A percentile compares a stretch with the other conserved stretches of the same genome.
Evolutionary conservation across 2,797 vertebrate genomes (phyloP).

Genomic region (Eupleurogrammus muticus): DNA sequence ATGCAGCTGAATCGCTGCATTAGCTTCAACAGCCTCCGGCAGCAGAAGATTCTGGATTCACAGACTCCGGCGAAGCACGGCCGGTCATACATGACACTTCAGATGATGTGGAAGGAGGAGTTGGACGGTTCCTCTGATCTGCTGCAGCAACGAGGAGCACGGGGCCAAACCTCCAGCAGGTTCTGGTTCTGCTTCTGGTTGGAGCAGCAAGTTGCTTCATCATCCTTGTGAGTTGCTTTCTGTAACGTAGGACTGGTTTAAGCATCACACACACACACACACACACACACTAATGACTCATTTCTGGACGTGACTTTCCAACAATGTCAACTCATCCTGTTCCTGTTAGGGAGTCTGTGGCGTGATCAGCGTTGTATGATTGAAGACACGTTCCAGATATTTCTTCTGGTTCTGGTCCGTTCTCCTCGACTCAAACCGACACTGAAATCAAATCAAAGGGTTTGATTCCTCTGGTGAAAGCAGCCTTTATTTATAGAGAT

Average conservation of each 20-base stretch:
- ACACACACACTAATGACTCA: slow-evolving; percentile 65
- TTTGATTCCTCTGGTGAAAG: slow-evolving; percentile 38
- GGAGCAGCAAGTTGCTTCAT: slow-evolving; percentile 54
- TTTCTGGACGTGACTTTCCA: slow-evolving; percentile 69
- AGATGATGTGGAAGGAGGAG: slow-evolving; percentile 52
- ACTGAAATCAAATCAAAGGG: slow-evolving; percentile 48
- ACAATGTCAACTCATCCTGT: slow-evolving; percentile 68
- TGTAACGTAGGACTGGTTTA: slow-evolving; percentile 43
- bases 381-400: slow-evolving; percentile 59
- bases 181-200: slow-evolving; percentile 31
- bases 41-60: slow-evolving; percentile 63
- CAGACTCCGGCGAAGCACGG: slow-evolving; percentile 33
- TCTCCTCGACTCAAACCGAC: slow-evolving; percentile 39
- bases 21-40: slow-evolving; percentile 62
- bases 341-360: slow-evolving; percentile 47
- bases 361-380: slow-evolving; percentile 41
- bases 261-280: slow-evolving; percentile 44
- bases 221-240: slow-evolving; percentile 60
- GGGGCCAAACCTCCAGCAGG: slow-evolving; percentile 49
- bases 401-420: slow-evolving; percentile 50
- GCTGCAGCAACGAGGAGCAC: slow-evolving; percentile 28
- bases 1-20: slow-evolving; percentile 65
- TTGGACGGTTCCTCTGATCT: slow-evolving; percentile 52
- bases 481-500: slow-evolving; percentile 40
- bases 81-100: slow-evolving; percentile 66